These are phyloP conservation scores for Pogonophryne albipinna DNA, from an alignment of 2,797 vertebrate species.

Conservation along the genomic window DNA sequence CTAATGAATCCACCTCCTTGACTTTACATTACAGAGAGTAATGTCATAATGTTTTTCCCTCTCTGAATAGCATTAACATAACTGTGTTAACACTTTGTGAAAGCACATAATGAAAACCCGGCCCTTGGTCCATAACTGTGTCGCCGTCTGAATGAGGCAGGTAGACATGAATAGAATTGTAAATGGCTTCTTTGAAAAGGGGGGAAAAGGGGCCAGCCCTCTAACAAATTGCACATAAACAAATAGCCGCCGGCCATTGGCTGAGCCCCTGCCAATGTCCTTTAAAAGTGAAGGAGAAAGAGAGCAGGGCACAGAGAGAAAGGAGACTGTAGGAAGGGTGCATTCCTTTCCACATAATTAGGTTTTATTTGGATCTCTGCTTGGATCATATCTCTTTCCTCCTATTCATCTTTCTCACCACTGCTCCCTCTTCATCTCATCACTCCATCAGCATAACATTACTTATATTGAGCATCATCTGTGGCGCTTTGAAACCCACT, in stretches of 20 bases:
- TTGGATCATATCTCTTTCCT: conserved; percentile 50
- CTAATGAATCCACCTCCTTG: conserved; percentile 2
- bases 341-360: conserved; percentile 75
- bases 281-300: conserved; percentile 51
- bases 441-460: conserved; percentile 7
- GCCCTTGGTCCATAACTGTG: conserved; percentile 43
- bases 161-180: conserved; percentile 78
- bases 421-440: conserved; percentile 15
- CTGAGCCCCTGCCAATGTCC: conserved; percentile 63
- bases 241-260: conserved; percentile 72
- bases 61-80: conserved; percentile 45
- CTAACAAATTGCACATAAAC: conserved; percentile 78
- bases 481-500: background rate
- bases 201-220: conserved; percentile 70
- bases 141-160: conserved; percentile 62
- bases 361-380: conserved; percentile 63
- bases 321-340: conserved; percentile 38
- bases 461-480: background rate
- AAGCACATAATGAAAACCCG: conserved; percentile 39
- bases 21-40: conserved; percentile 28
- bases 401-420: conserved; percentile 42
- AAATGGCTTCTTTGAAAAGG: conserved; percentile 69
- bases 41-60: conserved; percentile 21
- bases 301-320: conserved; percentile 20
- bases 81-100: conserved; percentile 45